Evolutionary conservation across 2,797 vertebrate genomes (phyloP).

Genomic region (Botia almorhae): DNA sequence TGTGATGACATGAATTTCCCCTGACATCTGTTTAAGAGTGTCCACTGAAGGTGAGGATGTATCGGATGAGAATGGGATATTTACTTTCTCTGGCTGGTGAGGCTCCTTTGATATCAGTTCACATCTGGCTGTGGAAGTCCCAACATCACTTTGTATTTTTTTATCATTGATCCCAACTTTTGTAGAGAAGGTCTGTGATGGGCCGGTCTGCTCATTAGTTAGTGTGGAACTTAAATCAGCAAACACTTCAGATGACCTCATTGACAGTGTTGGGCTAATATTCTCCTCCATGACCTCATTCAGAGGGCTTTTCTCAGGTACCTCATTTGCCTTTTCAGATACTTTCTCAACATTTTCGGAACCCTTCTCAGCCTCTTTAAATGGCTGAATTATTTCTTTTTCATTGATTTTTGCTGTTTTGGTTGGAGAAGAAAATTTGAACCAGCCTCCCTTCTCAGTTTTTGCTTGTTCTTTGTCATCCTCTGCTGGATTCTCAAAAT

Average conservation of each 20-base stretch:
- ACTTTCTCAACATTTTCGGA: conserved; percentile 60
- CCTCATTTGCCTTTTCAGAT: conserved; percentile 66
- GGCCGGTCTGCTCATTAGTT: conserved; percentile 70
- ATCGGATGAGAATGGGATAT: conserved; percentile 72
- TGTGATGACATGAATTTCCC: conserved; percentile 74
- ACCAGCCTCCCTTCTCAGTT: conserved; percentile 83
- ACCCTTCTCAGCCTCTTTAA: conserved; percentile 3
- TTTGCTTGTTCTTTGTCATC: conserved; percentile 65
- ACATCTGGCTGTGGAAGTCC: conserved; percentile 81
- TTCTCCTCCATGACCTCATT: conserved; percentile 67
- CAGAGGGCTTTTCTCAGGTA: conserved; percentile 61
- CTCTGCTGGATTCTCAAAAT: conserved; percentile 56
- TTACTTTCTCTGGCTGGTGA: conserved; percentile 76
- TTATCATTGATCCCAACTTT: conserved; percentile 62
- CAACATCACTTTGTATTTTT: conserved; percentile 60
- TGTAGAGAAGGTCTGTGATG: conserved; percentile 71
- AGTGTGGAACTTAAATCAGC: conserved; percentile 77
- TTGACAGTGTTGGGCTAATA: conserved; percentile 72
- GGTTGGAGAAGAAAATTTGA: conserved; percentile 84
- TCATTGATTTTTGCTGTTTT: conserved; percentile 72
- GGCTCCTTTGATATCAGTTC: conserved; percentile 79
- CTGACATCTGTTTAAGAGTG: conserved; percentile 71
- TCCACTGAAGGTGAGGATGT: conserved; percentile 75
- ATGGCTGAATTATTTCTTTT: conserved; percentile 11
- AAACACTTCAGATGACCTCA: conserved; percentile 79